A percentile compares a stretch with the other conserved stretches of the same genome.
These are phyloP conservation scores for Brachypterus glaber DNA, from an alignment of 2,888 invertebrate genomes.

Conservation along the genomic window DNA sequence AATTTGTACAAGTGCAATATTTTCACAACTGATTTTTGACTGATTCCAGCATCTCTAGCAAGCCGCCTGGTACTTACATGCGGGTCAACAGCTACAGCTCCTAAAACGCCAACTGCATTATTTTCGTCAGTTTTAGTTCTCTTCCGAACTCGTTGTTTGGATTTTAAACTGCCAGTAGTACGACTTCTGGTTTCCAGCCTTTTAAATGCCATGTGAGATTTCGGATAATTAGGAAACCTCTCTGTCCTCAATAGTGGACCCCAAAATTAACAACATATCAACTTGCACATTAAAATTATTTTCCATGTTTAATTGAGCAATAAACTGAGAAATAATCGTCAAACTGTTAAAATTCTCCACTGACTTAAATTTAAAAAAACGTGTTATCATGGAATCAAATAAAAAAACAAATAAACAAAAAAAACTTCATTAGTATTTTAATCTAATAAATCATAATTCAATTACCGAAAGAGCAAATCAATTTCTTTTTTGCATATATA, in stretches of 20 bases:
- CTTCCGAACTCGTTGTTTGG: background rate
- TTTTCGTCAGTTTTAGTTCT: too few species aligned
- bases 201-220: conserved; percentile 2
- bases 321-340: too few species aligned
- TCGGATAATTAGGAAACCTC: conserved; percentile 4
- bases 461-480: background rate
- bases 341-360: too few species aligned
- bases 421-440: background rate
- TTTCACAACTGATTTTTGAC: background rate
- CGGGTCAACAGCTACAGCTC: conserved; percentile 3
- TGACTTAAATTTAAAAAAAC: too few species aligned
- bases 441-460: background rate
- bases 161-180: conserved; percentile 3
- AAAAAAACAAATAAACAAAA: background rate
- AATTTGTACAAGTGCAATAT: conserved; percentile 1
- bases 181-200: conserved; percentile 2
- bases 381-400: too few species aligned
- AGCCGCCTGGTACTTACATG: conserved; percentile 1
- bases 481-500: background rate
- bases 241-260: background rate
- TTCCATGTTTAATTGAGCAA: background rate
- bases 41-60: background rate
- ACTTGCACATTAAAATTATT: conserved; percentile 3
- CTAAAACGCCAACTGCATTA: too few species aligned
- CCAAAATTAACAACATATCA: conserved; percentile 4